Percentiles rank a stretch among this genome's conserved stretches.
Conservation (phyloP, 2,888 invertebrate species). For the Clitarchus hookeri region DNA sequence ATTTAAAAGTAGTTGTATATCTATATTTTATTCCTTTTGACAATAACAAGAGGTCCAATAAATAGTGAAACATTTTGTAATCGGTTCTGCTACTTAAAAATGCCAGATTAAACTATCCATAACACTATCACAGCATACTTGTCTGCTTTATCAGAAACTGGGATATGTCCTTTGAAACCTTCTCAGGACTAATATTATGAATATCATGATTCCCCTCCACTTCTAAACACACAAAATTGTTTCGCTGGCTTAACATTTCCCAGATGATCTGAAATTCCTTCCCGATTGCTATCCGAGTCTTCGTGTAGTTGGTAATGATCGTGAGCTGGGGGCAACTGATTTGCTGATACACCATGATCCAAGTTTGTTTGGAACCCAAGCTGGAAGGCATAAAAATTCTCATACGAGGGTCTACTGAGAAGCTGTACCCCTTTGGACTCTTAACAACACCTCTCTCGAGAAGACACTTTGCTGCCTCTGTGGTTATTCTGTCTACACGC, state of each 20-base stretch:
- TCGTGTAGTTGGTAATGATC: conserved; percentile 47
- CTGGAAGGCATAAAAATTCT: conserved; percentile 50
- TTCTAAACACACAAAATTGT: conserved; percentile 48
- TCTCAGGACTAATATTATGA: conserved; percentile 63
- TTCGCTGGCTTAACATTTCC: conserved; percentile 42
- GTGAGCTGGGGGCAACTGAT: conserved; percentile 53
- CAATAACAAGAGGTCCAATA: too few relatives aligned
- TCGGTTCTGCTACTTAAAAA: too few relatives aligned
- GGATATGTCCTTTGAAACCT: conserved; percentile 57
- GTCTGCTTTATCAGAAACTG: conserved; percentile 54
- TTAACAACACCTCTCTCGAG: conserved; percentile 57
- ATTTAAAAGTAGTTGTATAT: too few relatives aligned
- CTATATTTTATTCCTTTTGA: too few relatives aligned
- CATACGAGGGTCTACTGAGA: conserved; percentile 61
- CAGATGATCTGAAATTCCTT: conserved; percentile 40
- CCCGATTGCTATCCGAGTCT: conserved; percentile 44
- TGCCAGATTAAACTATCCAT: too few relatives aligned
- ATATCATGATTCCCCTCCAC: conserved; percentile 66
- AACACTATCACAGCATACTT: conserved; percentile 36
- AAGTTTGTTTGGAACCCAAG: conserved; percentile 54
- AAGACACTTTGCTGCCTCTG: conserved; percentile 57
- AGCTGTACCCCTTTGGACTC: conserved; percentile 58
- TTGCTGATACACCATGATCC: conserved; percentile 26
- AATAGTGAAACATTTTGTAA: too few relatives aligned
- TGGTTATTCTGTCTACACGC: conserved; percentile 53